Evolutionary conservation across 2,888 invertebrate species (phyloP).

Genomic region (Epirrhoe alternata): DNA sequence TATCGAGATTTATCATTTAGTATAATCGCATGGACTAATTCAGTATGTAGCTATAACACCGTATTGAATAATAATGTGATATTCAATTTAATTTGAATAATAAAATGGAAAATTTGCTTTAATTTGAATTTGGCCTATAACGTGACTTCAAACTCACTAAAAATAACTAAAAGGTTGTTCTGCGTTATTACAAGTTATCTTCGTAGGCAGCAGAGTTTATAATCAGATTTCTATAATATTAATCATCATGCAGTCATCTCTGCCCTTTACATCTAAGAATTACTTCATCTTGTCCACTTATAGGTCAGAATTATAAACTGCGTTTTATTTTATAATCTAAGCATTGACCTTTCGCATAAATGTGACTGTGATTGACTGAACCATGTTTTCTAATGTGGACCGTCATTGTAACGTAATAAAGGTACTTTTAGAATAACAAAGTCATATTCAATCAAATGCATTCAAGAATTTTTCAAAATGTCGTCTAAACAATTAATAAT

Average conservation of each 20-base stretch:
- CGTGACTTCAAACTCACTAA: no score
- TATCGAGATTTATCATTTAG: no score
- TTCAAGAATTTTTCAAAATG: no score
- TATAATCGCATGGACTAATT: no score
- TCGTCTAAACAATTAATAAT: no score
- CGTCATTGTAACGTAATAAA: neutral
- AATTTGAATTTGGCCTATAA: no score
- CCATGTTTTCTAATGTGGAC: neutral
- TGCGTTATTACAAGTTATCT: neutral
- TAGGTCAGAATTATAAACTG: conserved; percentile 12
- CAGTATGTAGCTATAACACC: no score
- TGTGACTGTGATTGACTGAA: conserved; percentile 4
- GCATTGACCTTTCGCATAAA: conserved; percentile 15
- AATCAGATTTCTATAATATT: conserved; percentile 11
- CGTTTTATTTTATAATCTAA: neutral
- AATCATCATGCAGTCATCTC: conserved; percentile 24
- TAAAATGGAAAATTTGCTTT: no score
- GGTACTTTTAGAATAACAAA: neutral
- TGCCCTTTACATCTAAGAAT: conserved; percentile 25
- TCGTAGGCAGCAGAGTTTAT: neutral
- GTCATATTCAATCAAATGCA: no score
- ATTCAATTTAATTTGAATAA: no score
- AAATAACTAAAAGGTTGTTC: no score
- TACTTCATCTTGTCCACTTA: conserved; percentile 24
- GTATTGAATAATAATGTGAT: no score